Conservation (phyloP, 2,888 invertebrate genomes). For the Elmis aenea region DNA sequence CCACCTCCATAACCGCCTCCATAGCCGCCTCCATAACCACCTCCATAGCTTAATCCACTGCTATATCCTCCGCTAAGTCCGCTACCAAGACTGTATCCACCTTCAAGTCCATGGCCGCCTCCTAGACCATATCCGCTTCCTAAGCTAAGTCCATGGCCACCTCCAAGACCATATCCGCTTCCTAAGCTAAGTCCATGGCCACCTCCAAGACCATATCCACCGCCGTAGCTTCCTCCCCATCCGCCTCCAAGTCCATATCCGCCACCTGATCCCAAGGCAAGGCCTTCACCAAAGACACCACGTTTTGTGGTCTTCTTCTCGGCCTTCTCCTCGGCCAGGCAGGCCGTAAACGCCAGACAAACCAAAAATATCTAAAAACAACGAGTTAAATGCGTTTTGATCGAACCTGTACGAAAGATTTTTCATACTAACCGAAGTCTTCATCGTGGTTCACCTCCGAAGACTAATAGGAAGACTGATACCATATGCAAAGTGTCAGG, state of each 20-base stretch:
- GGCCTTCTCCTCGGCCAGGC: constrained; percentile 36
- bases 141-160: constrained; percentile 8
- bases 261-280: constrained; percentile 34
- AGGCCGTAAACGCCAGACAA: constrained; percentile 45
- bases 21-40: constrained; percentile 9
- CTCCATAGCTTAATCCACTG: constrained; percentile 12
- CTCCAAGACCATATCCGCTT: constrained; percentile 10
- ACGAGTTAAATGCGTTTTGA: constrained; percentile 6
- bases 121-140: constrained; percentile 9
- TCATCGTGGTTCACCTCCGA: constrained; percentile 34
- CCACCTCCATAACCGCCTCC: constrained; percentile 16
- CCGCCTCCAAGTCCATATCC: constrained; percentile 27
- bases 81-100: constrained; percentile 26
- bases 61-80: constrained; percentile 18
- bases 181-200: constrained; percentile 3
- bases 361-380: constrained; percentile 45
- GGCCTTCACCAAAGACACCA: constrained; percentile 45
- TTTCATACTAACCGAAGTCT: constrained; percentile 38
- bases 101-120: constrained; percentile 12
- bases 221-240: constrained; percentile 10
- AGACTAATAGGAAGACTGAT: constrained; percentile 32
- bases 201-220: constrained; percentile 9
- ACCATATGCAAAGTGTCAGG: constrained; percentile 18
- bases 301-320: constrained; percentile 46
- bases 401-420: background rate